Base-by-base conservation (phyloP, 1,140 invertebrate species). In the Zaprionus kolodkinae region DNA sequence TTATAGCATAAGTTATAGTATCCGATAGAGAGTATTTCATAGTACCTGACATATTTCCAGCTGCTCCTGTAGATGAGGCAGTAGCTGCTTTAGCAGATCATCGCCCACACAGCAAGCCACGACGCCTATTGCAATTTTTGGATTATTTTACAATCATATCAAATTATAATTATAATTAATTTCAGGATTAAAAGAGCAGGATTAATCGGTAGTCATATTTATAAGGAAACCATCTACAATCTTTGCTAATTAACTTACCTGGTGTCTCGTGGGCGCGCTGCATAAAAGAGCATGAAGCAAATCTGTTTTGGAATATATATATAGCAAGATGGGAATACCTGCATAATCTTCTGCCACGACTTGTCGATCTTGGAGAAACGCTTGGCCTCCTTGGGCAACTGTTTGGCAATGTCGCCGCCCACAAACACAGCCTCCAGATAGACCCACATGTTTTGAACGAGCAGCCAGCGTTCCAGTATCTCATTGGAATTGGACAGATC, bases 321-420 rank as follows among this genome's bases (percentile, higher is more conserved):
- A 83, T 98, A 25, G 97, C 0, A 97, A 45, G 97, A 54, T 83
- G 35, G 1, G 15, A 17, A 1, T 61, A 72, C 70, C 70, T 97
- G 97, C 98, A 99, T 99, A 30, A 99, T 99, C 92, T 99, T 99
- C 91, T 99, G 97, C 98, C 98, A 99, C 2, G 97, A 98, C 90
- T 99, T 99, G 92, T 99, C 98, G 73, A 99, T 99, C 94, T 98
- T 99, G 21, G 97, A 97, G 93, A 99, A 99, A 64, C 97, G 95
- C 93, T 98, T 97, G 0, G 97, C 97, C 93, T 98, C 97, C 92
- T 97, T 98, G 0, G 98, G 98, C 54, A 99, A 93, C 92, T 99
- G 98, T 92, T 99, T 99, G 11, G 98, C 98, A 85, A 99, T 99
- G 86, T 99, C 98, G 68, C 98, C 98, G 13, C 98, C 98, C 0